Evolutionary conservation across 30 jellyfish, hydroid and myxozoan genomes (phyloP).

Genomic region (Pelagia noctiluca): DNA sequence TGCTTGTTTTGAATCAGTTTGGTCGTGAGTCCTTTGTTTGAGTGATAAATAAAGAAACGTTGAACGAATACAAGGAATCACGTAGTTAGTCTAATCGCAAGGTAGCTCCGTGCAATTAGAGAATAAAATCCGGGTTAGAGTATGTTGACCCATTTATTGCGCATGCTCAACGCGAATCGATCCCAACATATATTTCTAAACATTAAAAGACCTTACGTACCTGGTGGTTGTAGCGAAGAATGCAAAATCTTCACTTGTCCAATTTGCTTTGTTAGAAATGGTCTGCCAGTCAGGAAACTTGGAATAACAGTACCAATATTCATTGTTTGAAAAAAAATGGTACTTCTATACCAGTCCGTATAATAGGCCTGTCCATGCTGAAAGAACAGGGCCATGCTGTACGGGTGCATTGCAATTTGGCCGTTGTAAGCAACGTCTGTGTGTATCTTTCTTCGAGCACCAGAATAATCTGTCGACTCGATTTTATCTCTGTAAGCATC

Average conservation of each 20-base stretch:
- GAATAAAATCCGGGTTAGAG: too few species aligned
- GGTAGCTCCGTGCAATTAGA: too few species aligned
- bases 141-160: too few species aligned
- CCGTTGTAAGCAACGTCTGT: slow-evolving; percentile 45
- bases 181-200: too few species aligned
- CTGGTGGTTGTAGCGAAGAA: slow-evolving; percentile 53
- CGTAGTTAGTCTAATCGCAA: too few species aligned
- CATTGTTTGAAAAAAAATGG: slow-evolving; percentile 19
- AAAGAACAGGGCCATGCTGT: slow-evolving; percentile 64
- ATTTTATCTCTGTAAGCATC: slow-evolving; percentile 83
- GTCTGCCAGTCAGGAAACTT: background rate
- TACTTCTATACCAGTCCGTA: slow-evolving; percentile 81
- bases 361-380: slow-evolving; percentile 51
- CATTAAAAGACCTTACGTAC: slow-evolving; percentile 13
- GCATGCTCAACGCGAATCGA: too few species aligned
- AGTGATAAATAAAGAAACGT: too few species aligned
- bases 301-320: background rate
- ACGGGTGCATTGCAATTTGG: slow-evolving; percentile 56
- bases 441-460: slow-evolving; percentile 47
- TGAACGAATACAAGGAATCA: too few species aligned
- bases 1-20: too few species aligned
- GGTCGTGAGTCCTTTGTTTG: too few species aligned
- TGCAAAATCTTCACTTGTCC: slow-evolving; percentile 79
- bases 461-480: slow-evolving; percentile 71
- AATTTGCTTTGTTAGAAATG: slow-evolving; percentile 13